These are phyloP conservation scores for Cygnus olor DNA, from an alignment of 2,797 vertebrate genomes.

Conservation along the genomic window DNA sequence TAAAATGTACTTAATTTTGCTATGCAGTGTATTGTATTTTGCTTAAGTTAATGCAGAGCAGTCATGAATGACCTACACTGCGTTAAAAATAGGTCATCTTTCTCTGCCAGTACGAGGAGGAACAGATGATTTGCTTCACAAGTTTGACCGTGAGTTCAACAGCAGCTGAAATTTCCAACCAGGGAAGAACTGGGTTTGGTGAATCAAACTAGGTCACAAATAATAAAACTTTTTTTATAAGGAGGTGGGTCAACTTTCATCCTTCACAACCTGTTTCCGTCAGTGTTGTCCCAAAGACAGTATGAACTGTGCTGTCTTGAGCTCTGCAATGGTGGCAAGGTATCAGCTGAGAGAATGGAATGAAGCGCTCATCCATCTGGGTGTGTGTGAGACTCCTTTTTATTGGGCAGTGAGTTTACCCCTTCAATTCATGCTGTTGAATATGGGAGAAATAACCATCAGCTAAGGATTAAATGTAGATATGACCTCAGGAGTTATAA, in stretches of 20 bases:
- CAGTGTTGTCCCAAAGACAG: not conserved
- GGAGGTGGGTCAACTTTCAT: not conserved
- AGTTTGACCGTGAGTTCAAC: not conserved
- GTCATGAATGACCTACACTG: not conserved
- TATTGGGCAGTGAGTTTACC: too few relatives aligned
- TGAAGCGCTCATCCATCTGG: not conserved
- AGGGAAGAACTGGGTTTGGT: not conserved
- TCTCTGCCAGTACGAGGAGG: conserved; percentile 3
- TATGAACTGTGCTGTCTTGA: not conserved
- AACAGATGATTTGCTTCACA: not conserved
- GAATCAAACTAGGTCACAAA: not conserved
- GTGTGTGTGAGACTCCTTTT: not conserved
- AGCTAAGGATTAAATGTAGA: not conserved
- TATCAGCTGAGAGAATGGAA: not conserved
- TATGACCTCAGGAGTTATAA: not conserved
- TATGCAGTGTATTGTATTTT: not conserved
- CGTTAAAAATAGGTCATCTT: not conserved
- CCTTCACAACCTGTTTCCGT: not conserved
- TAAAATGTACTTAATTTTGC: conserved; percentile 17
- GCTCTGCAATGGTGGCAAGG: not conserved
- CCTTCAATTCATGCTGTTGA: not conserved
- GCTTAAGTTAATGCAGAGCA: not conserved
- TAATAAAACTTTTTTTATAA: not conserved
- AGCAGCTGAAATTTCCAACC: not conserved
- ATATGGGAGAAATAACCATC: not conserved